phyloP scores from a whole-genome alignment of 2,888 invertebrate genomes.

The Pilophorus perplexus region DNA sequence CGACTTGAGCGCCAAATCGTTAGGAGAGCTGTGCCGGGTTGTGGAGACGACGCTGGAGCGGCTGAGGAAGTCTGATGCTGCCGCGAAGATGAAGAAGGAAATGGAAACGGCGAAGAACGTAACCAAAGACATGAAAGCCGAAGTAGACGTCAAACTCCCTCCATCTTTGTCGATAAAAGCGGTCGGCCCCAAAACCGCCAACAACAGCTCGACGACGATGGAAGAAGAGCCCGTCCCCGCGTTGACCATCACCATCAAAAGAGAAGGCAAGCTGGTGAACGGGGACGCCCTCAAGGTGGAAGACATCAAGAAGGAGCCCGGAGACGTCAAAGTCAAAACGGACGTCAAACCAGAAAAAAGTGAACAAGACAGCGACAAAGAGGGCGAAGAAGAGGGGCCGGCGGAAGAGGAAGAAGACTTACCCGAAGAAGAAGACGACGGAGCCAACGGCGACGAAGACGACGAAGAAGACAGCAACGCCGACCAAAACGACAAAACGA shows the following conservation, averaged over 20 bases:
- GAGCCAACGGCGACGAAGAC: neutral
- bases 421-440: conserved; percentile 1
- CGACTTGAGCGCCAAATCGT: conserved; percentile 16
- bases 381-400: neutral
- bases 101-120: neutral
- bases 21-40: conserved; percentile 7
- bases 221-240: conserved; percentile 29
- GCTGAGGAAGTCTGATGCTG: conserved; percentile 5
- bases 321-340: neutral
- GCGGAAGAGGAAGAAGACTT: neutral
- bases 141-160: conserved; percentile 21
- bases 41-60: conserved; percentile 3
- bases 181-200: neutral
- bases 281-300: neutral
- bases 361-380: neutral
- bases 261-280: neutral
- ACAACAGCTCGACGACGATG: conserved; percentile 2
- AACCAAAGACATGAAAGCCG: conserved; percentile 12
- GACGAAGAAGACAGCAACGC: conserved; percentile 1
- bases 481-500: neutral
- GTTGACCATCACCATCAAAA: conserved; percentile 23
- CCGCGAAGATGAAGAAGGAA: neutral
- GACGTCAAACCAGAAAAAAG: neutral
- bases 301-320: neutral
- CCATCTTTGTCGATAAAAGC: conserved; percentile 32